Evolutionary conservation across 1,140 invertebrate genomes (phyloP).

Genomic region (Drosophila hydei): DNA sequence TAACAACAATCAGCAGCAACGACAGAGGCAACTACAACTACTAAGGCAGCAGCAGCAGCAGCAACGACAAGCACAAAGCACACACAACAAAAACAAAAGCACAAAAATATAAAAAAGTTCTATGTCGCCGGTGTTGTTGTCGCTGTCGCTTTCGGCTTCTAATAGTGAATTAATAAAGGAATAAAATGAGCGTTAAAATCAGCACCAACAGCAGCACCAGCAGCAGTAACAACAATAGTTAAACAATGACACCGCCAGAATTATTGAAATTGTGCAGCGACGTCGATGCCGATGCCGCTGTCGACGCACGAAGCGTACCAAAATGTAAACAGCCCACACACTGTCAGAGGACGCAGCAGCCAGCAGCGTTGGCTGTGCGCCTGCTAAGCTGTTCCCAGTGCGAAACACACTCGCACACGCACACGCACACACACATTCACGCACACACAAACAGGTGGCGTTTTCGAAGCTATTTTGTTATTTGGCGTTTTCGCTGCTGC

Average conservation of each 20-base stretch:
- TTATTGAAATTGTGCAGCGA: conserved; percentile 43
- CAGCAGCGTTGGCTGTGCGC: conserved; percentile 48
- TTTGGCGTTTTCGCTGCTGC: conserved; percentile 23
- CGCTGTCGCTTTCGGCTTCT: conserved; percentile 62
- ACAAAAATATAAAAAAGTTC: conserved; percentile 55
- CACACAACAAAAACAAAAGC: conserved; percentile 30
- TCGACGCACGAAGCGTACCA: conserved; percentile 60
- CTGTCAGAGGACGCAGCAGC: conserved; percentile 9
- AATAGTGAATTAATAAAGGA: conserved; percentile 77
- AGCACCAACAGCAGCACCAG: conserved; percentile 18
- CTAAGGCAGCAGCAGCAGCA: conserved; percentile 28
- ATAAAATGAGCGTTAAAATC: conserved; percentile 77
- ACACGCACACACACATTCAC: conserved; percentile 16
- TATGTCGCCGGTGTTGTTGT: conserved; percentile 61
- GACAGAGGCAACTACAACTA: conserved; percentile 53
- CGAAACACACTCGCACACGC: conserved; percentile 29
- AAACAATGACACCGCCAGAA: conserved; percentile 15
- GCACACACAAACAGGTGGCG: conserved; percentile 43
- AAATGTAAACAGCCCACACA: conserved; percentile 35
- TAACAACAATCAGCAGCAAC: conserved; percentile 50
- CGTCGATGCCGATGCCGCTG: not conserved
- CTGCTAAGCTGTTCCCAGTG: conserved; percentile 54
- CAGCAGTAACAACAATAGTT: conserved; percentile 17
- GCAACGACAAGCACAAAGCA: conserved; percentile 28
- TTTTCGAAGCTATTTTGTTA: conserved; percentile 39